Evolutionary conservation across 2,888 invertebrate species (phyloP), one percentile per base, ranked within the genome.

Genomic region (Lydus trimaculatus): DNA sequence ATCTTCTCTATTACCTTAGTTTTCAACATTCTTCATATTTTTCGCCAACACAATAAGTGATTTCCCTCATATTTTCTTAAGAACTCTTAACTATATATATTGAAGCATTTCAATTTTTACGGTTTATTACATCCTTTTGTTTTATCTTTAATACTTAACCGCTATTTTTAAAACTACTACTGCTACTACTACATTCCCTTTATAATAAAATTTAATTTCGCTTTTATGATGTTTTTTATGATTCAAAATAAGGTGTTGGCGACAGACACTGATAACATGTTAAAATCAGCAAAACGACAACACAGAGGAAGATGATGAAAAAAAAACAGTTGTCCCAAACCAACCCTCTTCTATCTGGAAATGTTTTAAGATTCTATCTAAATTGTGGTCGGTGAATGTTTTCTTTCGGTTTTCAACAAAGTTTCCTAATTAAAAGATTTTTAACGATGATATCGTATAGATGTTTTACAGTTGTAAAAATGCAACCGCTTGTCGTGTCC

Each of bases 201-300:
- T 52, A 52, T 52, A 52, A 52, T 52, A 52, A 52, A 52, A 52
- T 52, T 52, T 52, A 52, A 52, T 52, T 52, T 52, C 48, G 48
- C 20, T 52, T 52, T 52, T 52, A 52, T 52, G 48, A 23, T 52
- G 11, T 7, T 23, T 39, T 52, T 52, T 52, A 52, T 23, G 48
- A 52, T 20, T 52, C 23, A 11, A 52, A 52, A 52, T 52, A 52
- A 52, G 48, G 48, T 52, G 48, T 52, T 52, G 48, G 48, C 48
- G 23, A 52, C 48, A 52, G 23, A 20, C 48, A 52, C 48, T 52
- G 48, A 52, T 52, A 52, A 52, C 48, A 52, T 20, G 20, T 20
- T 20, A 11, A 52, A 52, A 52, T 52, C 48, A 52, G 48, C 48
- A 23, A 52, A 52, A 2, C 0, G n/a, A 17, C 39, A 7, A 17